A percentile compares a stretch with the other conserved stretches of the same genome.
These are phyloP conservation scores for Eristalis pertinax DNA, from an alignment of 2,888 invertebrate species.

Conservation along the genomic window DNA sequence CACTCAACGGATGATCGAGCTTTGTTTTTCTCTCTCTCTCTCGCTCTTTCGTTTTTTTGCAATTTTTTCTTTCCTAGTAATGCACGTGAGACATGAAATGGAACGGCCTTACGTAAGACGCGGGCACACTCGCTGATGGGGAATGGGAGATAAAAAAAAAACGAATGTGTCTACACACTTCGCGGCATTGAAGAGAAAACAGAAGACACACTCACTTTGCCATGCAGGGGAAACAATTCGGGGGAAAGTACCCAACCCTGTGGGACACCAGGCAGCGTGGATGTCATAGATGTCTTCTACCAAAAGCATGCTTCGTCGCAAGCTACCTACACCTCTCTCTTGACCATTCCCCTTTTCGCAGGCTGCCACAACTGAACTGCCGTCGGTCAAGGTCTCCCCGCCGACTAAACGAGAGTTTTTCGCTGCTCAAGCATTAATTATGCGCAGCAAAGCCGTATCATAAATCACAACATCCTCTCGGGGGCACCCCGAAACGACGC, in stretches of 20 bases:
- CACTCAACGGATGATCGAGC: not conserved
- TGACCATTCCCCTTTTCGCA: not conserved
- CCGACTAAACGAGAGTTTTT: not conserved
- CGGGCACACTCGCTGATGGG: not conserved
- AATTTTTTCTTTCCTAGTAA: not conserved
- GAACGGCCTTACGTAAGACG: not conserved
- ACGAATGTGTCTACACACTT: not conserved
- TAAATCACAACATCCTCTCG: conserved; percentile 20
- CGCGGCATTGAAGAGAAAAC: not conserved
- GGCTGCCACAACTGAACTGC: not conserved
- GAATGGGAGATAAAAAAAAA: not conserved
- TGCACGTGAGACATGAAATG: not conserved
- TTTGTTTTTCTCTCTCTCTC: too few species aligned
- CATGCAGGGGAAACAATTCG: not conserved
- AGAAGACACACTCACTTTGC: not conserved
- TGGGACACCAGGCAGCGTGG: not conserved
- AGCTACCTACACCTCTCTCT: not conserved
- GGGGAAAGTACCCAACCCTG: not conserved
- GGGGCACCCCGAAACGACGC: too few species aligned
- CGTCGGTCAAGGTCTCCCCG: not conserved
- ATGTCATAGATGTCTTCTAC: too few species aligned
- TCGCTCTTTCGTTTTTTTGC: not conserved
- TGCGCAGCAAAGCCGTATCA: conserved; percentile 13
- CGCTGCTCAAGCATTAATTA: conserved; percentile 22
- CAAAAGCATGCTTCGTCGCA: too few species aligned